Conservation (phyloP, 1,140 invertebrate genomes). For the Tetramorium simillimum region DNA sequence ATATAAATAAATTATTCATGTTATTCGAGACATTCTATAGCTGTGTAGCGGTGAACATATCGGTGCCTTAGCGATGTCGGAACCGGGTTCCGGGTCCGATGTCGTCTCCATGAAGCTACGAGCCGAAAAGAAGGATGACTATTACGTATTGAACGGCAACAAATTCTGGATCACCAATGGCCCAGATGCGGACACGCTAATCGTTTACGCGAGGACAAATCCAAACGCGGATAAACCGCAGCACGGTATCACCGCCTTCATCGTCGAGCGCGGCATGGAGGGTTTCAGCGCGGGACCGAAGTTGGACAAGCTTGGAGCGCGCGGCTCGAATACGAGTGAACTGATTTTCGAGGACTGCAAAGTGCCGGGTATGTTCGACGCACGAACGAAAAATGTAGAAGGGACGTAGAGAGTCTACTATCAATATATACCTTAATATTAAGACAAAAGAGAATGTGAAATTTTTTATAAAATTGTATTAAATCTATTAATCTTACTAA, state of each 20-base stretch:
- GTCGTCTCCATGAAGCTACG: constrained; percentile 98
- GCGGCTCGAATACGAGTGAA: constrained; percentile 98
- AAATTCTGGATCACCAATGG: constrained; percentile 99
- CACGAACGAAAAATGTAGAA: neutral
- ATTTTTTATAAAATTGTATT: neutral
- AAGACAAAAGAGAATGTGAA: neutral
- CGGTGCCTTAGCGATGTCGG: constrained; percentile 99
- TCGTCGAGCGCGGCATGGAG: constrained; percentile 95
- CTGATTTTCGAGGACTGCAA: constrained; percentile 98
- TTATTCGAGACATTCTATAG: constrained; percentile 83
- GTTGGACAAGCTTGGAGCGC: constrained; percentile 99
- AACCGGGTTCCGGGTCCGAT: constrained; percentile 96
- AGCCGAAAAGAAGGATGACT: constrained; percentile 95
- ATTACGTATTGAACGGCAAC: constrained; percentile 97
- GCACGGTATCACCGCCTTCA: constrained; percentile 97
- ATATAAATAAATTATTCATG: constrained; percentile 13
- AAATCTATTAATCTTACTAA: neutral
- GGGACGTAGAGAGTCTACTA: neutral
- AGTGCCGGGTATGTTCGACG: constrained; percentile 88
- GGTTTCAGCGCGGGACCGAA: constrained; percentile 96
- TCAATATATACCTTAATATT: neutral
- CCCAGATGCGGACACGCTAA: constrained; percentile 96
- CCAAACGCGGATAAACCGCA: constrained; percentile 90
- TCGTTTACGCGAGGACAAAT: constrained; percentile 99
- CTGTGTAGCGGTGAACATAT: constrained; percentile 97